phyloP scores from a whole-genome alignment of 2,888 invertebrate genomes.

The Scaptomyza caliginosa region DNA sequence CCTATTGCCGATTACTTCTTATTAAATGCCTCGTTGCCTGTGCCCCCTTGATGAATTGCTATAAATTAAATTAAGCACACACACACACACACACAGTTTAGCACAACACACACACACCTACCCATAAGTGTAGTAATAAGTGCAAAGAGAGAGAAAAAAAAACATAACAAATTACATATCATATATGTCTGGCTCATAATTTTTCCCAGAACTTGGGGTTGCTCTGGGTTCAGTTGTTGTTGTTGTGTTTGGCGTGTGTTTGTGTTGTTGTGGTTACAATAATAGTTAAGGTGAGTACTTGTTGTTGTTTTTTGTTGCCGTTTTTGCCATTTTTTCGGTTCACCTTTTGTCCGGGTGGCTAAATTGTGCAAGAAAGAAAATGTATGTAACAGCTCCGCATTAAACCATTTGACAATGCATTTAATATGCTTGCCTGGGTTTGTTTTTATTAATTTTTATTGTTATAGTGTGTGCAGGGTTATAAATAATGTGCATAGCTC shows the following conservation, averaged over 20 bases:
- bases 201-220: constrained; percentile 39
- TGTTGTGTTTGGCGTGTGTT: constrained; percentile 55
- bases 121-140: constrained; percentile 39
- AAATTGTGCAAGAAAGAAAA: constrained; percentile 18
- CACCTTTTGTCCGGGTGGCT: constrained; percentile 51
- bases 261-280: constrained; percentile 70
- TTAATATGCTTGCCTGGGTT: constrained; percentile 65
- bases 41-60: constrained; percentile 68
- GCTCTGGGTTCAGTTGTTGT: constrained; percentile 57
- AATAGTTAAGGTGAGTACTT: constrained; percentile 58
- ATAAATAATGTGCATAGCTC: constrained; percentile 38
- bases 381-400: constrained; percentile 45
- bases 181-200: constrained; percentile 65
- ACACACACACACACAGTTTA: constrained; percentile 20
- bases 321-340: constrained; percentile 1
- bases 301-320: constrained; percentile 17
- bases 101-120: constrained; percentile 26
- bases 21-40: constrained; percentile 68
- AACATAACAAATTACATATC: constrained; percentile 64
- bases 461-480: constrained; percentile 13
- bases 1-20: constrained; percentile 37
- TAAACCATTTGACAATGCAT: constrained; percentile 77
- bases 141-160: no score
- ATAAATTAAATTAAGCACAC: constrained; percentile 72
- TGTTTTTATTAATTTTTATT: constrained; percentile 68